A percentile compares a stretch with the other conserved stretches of the same genome.
phyloP scores from a whole-genome alignment of 1,140 invertebrate genomes.

The Belonocnema kinseyi region DNA sequence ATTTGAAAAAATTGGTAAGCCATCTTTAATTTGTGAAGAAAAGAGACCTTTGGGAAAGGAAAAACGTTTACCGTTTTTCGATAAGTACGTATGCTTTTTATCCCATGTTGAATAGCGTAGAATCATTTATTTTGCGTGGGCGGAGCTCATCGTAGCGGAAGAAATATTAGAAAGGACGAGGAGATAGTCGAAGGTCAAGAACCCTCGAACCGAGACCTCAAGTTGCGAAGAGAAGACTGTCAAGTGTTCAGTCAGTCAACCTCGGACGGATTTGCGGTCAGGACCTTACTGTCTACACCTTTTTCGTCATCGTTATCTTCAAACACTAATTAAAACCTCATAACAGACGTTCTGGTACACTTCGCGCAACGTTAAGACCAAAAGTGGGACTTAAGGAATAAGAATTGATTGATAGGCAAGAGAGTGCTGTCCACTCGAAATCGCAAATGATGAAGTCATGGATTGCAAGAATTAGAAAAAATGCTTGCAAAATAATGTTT shows the following conservation, averaged over 20 bases:
- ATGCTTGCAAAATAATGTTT: neutral
- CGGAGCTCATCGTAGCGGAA: conserved; percentile 36
- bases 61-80: conserved; percentile 37
- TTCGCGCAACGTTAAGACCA: conserved; percentile 31
- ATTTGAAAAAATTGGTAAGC: neutral
- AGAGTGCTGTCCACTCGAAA: conserved; percentile 1
- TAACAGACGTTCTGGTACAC: conserved; percentile 38
- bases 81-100: conserved; percentile 32
- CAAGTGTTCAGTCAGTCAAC: conserved; percentile 49
- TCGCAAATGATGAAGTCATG: conserved; percentile 25
- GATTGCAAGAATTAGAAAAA: conserved; percentile 4
- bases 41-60: neutral
- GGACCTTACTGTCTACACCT: conserved; percentile 46
- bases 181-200: conserved; percentile 66
- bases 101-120: conserved; percentile 17
- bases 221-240: conserved; percentile 45
- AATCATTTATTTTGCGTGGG: conserved; percentile 46
- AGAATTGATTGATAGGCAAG: conserved; percentile 20
- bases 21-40: neutral
- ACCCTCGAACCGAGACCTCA: conserved; percentile 46
- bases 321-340: conserved; percentile 45
- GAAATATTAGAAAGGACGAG: conserved; percentile 61
- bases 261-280: conserved; percentile 46
- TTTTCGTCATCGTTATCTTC: conserved; percentile 39
- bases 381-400: neutral